Evolutionary conservation across 2,797 vertebrate species (phyloP).

Genomic region (Melopsittacus undulatus): DNA sequence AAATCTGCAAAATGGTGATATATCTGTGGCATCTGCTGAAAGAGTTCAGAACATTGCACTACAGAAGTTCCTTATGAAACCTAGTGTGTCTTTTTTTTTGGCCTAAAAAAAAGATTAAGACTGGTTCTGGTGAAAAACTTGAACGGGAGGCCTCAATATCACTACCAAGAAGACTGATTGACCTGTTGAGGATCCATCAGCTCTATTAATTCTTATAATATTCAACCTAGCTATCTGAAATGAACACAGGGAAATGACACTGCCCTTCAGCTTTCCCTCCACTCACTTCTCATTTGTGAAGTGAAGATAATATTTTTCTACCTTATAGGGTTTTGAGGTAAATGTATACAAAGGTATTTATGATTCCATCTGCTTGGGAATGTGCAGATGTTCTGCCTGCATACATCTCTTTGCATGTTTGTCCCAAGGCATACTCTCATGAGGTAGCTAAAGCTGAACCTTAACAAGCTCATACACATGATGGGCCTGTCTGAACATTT

Average conservation of each 20-base stretch:
- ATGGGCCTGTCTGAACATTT: neutral
- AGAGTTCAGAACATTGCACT: neutral
- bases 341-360: neutral
- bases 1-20: neutral
- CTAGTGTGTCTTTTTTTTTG: rapidly evolving
- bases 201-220: neutral
- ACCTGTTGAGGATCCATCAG: neutral
- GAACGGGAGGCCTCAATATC: rapidly evolving
- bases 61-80: neutral
- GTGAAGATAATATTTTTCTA: rapidly evolving
- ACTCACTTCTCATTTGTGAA: rapidly evolving
- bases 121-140: neutral
- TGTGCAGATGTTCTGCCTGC: rapidly evolving
- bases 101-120: neutral
- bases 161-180: neutral
- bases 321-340: neutral
- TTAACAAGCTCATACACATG: neutral
- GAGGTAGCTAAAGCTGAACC: neutral
- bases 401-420: rapidly evolving
- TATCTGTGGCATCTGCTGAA: neutral
- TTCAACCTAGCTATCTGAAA: neutral
- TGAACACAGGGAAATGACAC: neutral
- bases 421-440: no score
- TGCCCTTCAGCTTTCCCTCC: neutral
- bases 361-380: neutral